These are phyloP conservation scores for Eurytoma californica DNA, from an alignment of 2,888 invertebrate genomes.

Conservation along the genomic window DNA sequence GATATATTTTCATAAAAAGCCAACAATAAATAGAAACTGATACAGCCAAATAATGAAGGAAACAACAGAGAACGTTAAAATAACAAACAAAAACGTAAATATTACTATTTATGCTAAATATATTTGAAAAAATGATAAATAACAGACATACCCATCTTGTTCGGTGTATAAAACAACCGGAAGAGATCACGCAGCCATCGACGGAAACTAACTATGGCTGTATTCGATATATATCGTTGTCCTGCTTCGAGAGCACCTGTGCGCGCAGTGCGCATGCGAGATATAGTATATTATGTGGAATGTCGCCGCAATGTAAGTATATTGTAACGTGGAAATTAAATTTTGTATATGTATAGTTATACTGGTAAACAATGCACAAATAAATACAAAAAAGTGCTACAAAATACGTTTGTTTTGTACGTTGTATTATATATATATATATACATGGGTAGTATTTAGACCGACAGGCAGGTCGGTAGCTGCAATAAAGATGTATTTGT, in stretches of 20 bases:
- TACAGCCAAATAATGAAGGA: not conserved
- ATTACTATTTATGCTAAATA: conserved; percentile 19
- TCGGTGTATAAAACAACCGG: conserved; percentile 63
- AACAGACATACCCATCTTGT: conserved; percentile 68
- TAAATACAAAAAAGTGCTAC: no score
- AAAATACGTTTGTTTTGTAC: no score
- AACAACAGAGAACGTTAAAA: not conserved
- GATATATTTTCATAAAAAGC: conserved; percentile 17
- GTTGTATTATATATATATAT: no score
- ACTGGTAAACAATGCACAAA: no score
- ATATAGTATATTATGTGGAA: no score
- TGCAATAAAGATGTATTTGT: no score
- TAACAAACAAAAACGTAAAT: not conserved
- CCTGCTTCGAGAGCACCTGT: not conserved
- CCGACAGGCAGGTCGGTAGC: no score
- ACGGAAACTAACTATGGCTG: conserved; percentile 22
- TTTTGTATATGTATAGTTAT: no score
- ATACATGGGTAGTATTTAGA: no score
- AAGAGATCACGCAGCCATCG: conserved; percentile 60
- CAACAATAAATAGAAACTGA: not conserved
- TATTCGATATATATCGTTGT: conserved; percentile 3
- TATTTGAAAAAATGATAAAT: conserved; percentile 42
- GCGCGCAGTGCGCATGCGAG: no score
- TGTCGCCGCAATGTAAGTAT: no score
- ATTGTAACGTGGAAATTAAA: no score